phyloP scores from a whole-genome alignment of 35 echinoderm and acorn worm genomes.

The Chiridota heheva region DNA sequence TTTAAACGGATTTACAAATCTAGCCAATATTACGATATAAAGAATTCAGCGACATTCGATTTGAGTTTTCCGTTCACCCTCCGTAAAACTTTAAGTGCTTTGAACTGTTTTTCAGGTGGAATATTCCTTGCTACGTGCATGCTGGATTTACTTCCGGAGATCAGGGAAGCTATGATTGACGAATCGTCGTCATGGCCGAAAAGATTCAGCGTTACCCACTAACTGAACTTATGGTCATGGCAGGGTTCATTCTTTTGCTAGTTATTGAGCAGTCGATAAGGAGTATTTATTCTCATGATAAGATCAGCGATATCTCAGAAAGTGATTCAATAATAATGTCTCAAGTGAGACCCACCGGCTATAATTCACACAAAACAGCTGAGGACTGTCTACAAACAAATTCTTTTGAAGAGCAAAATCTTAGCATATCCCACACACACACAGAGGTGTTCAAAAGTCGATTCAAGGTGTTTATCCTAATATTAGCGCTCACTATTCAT shows the following conservation, averaged over 20 bases:
- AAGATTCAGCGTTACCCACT: slow-evolving; percentile 27
- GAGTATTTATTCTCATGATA: background rate
- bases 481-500: slow-evolving; percentile 37
- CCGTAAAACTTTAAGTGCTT: slow-evolving; percentile 11
- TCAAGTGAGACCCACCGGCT: background rate
- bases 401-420: background rate
- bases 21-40: too few species aligned
- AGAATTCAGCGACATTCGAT: too few species aligned
- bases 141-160: slow-evolving; percentile 39
- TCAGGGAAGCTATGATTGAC: slow-evolving; percentile 9
- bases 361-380: background rate
- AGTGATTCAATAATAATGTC: background rate
- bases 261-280: slow-evolving; percentile 32
- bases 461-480: slow-evolving; percentile 12
- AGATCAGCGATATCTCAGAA: background rate
- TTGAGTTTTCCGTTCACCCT: too few species aligned
- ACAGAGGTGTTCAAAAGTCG: background rate
- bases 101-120: slow-evolving; percentile 49
- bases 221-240: slow-evolving; percentile 13
- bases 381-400: background rate
- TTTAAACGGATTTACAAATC: too few species aligned
- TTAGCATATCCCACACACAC: background rate
- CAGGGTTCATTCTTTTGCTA: slow-evolving; percentile 30
- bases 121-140: slow-evolving; percentile 47
- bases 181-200: background rate